A percentile compares a stretch with the other conserved stretches of the same genome.
Conservation (phyloP, 2,888 invertebrate genomes). For the Mactromeris polynyma region DNA sequence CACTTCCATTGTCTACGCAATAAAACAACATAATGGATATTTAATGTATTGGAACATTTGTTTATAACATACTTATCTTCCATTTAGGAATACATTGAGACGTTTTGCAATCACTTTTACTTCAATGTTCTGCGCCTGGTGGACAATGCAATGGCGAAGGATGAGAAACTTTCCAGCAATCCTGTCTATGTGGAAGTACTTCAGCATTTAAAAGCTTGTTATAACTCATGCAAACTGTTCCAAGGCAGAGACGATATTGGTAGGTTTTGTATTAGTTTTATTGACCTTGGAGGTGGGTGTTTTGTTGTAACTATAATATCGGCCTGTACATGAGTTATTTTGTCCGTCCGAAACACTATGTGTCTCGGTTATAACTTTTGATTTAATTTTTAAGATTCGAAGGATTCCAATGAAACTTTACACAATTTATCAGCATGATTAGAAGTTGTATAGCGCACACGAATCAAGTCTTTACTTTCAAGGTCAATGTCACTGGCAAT, state of each 20-base stretch:
- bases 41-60: not conserved
- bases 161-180: conserved; percentile 93
- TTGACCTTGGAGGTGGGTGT: not conserved
- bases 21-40: too few species aligned
- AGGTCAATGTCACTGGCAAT: too few species aligned
- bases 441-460: too few species aligned
- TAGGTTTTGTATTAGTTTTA: not conserved
- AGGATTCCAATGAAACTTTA: too few species aligned
- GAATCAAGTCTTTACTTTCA: too few species aligned
- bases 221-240: conserved; percentile 95
- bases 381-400: too few species aligned
- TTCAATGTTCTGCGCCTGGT: conserved; percentile 94
- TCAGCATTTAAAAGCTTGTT: conserved; percentile 97
- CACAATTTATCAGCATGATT: too few species aligned
- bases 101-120: conserved; percentile 95
- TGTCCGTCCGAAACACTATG: too few species aligned
- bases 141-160: conserved; percentile 97
- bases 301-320: too few species aligned
- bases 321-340: too few species aligned
- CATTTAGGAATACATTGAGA: conserved; percentile 93
- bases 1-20: too few species aligned
- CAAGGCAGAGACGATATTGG: conserved; percentile 95
- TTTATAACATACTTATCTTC: not conserved
- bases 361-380: too few species aligned
- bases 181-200: conserved; percentile 83